Conservation (phyloP, 2,797 vertebrate species). For the Amphiprion clarkii region DNA sequence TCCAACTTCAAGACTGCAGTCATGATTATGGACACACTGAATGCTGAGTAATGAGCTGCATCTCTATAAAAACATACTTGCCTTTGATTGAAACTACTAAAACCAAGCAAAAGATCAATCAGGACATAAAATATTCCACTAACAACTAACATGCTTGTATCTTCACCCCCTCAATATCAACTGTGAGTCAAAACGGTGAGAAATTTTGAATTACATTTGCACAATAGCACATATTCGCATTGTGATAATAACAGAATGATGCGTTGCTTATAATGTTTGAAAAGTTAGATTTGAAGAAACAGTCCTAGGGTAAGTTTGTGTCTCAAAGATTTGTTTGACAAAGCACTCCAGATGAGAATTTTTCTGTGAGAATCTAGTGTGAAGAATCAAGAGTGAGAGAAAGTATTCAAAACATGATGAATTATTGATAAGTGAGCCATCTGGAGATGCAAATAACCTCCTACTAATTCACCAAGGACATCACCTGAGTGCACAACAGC, state of each 20-base stretch:
- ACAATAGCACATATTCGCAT: not conserved
- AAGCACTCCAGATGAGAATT: not conserved
- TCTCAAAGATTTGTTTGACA: not conserved
- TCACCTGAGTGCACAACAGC: constrained; percentile 57
- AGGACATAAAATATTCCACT: not conserved
- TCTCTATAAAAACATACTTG: not conserved
- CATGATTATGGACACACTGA: not conserved
- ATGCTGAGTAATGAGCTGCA: not conserved
- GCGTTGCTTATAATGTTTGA: not conserved
- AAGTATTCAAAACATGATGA: constrained; percentile 62
- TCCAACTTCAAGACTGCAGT: not conserved
- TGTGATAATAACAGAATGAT: not conserved
- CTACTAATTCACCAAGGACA: constrained; percentile 65
- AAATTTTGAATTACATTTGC: not conserved
- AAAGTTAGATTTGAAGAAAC: not conserved
- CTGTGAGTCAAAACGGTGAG: no score
- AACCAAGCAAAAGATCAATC: not conserved
- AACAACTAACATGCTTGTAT: no score
- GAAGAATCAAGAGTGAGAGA: constrained; percentile 31
- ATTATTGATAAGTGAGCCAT: constrained; percentile 73
- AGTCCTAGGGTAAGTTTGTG: not conserved
- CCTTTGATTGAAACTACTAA: not conserved
- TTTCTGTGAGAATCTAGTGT: not conserved
- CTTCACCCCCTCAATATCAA: no score
- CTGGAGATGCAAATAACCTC: constrained; percentile 75